Evolutionary conservation across 2,888 invertebrate genomes (phyloP).

Genomic region (Chymomyza amoena): DNA sequence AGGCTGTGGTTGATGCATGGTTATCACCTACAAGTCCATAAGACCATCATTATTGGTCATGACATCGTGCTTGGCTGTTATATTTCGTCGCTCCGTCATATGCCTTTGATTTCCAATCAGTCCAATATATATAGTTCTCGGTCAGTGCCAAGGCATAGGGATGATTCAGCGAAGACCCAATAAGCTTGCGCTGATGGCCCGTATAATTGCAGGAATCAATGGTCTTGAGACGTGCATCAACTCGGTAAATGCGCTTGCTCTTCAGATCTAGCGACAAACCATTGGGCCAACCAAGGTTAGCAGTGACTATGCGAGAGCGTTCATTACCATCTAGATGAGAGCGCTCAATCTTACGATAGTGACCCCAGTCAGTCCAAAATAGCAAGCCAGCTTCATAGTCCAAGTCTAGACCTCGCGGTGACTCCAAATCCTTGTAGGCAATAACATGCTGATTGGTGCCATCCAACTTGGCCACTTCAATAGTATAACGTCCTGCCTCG

Average conservation of each 20-base stretch:
- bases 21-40: conserved; percentile 90
- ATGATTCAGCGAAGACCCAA: conserved; percentile 85
- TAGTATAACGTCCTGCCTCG: conserved; percentile 88
- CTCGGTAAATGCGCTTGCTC: conserved; percentile 94
- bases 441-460: conserved; percentile 88
- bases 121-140: conserved; percentile 90
- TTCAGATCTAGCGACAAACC: conserved; percentile 92
- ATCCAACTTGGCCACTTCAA: conserved; percentile 90
- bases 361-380: conserved; percentile 95
- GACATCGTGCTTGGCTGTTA: conserved; percentile 83
- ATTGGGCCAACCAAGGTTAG: conserved; percentile 93
- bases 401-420: conserved; percentile 90
- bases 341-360: conserved; percentile 88
- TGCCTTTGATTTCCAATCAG: conserved; percentile 92
- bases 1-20: conserved; percentile 79
- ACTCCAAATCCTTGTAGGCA: conserved; percentile 87
- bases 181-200: conserved; percentile 84
- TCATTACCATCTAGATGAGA: conserved; percentile 93
- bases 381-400: conserved; percentile 89
- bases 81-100: conserved; percentile 86
- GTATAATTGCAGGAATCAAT: conserved; percentile 90
- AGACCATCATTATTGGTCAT: conserved; percentile 88
- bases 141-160: conserved; percentile 91
- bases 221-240: conserved; percentile 89
- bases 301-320: conserved; percentile 83